Percentiles rank a stretch among this genome's conserved stretches.
Evolutionary conservation across 2,888 invertebrate genomes (phyloP).

Genomic region (Epiblema foenella): DNA sequence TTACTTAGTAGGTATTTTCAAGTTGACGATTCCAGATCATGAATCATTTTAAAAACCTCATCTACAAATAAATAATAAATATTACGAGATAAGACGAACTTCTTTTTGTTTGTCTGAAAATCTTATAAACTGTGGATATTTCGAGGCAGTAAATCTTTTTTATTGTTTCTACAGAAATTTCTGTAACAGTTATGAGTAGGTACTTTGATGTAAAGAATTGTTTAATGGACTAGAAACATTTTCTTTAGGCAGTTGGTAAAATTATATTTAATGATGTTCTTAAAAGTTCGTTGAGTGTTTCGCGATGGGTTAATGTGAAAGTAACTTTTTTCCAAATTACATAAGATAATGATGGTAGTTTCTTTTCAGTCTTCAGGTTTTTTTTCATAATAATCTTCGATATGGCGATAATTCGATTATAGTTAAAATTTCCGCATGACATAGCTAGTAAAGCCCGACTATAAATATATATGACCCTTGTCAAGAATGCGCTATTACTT

Average conservation of each 20-base stretch:
- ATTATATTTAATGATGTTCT: conserved; percentile 37
- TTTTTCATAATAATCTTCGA: neutral
- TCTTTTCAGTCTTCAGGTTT: neutral
- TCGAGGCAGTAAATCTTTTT: conserved; percentile 24
- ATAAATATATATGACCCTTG: too few relatives aligned
- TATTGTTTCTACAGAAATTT: conserved; percentile 32
- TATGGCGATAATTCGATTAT: too few relatives aligned
- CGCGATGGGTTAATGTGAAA: conserved; percentile 19
- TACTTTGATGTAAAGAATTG: conserved; percentile 42
- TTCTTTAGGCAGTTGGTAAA: conserved; percentile 28
- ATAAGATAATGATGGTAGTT: conserved; percentile 1
- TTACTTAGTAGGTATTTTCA: too few relatives aligned
- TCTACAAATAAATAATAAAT: too few relatives aligned
- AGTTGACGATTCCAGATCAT: too few relatives aligned
- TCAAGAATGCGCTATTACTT: too few relatives aligned
- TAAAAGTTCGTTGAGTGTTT: conserved; percentile 28
- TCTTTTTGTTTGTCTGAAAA: neutral
- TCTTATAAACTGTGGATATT: neutral
- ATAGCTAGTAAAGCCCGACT: too few relatives aligned
- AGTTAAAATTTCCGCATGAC: too few relatives aligned
- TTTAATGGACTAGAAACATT: conserved; percentile 41
- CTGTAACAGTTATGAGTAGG: conserved; percentile 40
- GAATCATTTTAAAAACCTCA: too few relatives aligned
- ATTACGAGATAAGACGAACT: too few relatives aligned
- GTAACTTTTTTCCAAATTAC: neutral